Base-by-base conservation (phyloP, 1,140 invertebrate species). In the Armadillidium nasatum region DNA sequence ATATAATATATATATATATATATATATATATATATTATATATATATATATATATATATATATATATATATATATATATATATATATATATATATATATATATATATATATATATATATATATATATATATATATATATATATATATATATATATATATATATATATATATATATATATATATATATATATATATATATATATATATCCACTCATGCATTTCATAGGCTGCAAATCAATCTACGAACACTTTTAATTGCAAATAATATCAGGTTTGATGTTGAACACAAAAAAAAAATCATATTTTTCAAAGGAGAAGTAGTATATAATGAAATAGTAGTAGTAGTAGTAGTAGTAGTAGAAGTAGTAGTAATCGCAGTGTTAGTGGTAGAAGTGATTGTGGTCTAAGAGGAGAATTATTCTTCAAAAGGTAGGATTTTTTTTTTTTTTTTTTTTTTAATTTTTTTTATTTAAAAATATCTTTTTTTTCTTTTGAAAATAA, bases 151-250 rank as follows among this genome's bases (percentile, higher is more conserved):
- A 19, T 60, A 19, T 60, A 19, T 60, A 60, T 60, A 60, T 33
- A 33, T 60, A 60, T 60, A 60, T 60, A 60, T 60, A 60, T 60
- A 60, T 60, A 60, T 60, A 60, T 60, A 60, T 60, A 60, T 60
- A 19, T 60, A 60, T 60, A 19, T 60, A 60, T 60, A 19, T 60
- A 60, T 60, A 19, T 60, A 60, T 60, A 19, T 60, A 60, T 60
- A 19, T 60, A 60, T 60, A 19, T 60, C 11, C 19, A 19, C 19
- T 15, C 19, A 19, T 60, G 19, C 19, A 19, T 60, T 13, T 60
- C 11, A 15, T 13, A 15, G 50, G 50, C 19, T 19, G 50, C 50
- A 60, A 60, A 60, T 60, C 50, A 60, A 60, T 60, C 50, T 60
- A 2, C 11, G 7, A 13, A 60, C 19, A 19, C 11, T 60, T 15